Evolutionary conservation across 2,113 vertebrate genomes (phyloP).

Genomic region (Coreoperca whiteheadi): DNA sequence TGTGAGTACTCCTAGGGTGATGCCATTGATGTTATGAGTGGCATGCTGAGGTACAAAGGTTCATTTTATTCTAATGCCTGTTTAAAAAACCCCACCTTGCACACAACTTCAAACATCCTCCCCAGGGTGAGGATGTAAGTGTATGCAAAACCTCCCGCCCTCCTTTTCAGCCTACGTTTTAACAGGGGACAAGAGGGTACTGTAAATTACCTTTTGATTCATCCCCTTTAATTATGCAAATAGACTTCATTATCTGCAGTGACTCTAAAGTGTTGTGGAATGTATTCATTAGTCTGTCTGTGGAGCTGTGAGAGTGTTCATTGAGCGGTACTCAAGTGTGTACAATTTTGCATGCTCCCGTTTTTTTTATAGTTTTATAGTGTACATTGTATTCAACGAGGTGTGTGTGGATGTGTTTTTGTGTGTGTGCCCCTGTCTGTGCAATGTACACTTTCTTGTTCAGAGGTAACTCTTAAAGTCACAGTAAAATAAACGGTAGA

Average conservation of each 20-base stretch:
- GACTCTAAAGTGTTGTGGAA: constrained; percentile 71
- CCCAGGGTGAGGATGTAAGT: constrained; percentile 56
- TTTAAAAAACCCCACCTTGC: constrained; percentile 63
- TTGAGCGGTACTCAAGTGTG: constrained; percentile 59
- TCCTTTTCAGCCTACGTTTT: constrained; percentile 41
- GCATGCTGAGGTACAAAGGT: constrained; percentile 50
- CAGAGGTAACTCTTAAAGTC: background rate
- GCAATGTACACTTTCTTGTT: background rate
- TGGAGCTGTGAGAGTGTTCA: constrained; percentile 51
- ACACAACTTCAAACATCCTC: constrained; percentile 55
- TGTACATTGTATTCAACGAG: constrained; percentile 27
- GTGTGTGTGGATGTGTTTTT: background rate
- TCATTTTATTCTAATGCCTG: constrained; percentile 64
- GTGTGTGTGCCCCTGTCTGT: background rate
- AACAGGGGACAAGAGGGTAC: constrained; percentile 64
- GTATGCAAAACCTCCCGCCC: constrained; percentile 39
- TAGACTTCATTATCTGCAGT: constrained; percentile 74
- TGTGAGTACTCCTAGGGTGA: background rate
- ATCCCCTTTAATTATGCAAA: constrained; percentile 82
- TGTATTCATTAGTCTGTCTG: constrained; percentile 71
- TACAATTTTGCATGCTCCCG: constrained; percentile 35
- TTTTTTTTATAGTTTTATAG: constrained; percentile 29
- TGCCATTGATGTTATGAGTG: constrained; percentile 52
- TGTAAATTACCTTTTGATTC: constrained; percentile 81
- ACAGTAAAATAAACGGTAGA: background rate